Evolutionary conservation across 2,113 vertebrate species (phyloP).

Genomic region (Tor tambroides): DNA sequence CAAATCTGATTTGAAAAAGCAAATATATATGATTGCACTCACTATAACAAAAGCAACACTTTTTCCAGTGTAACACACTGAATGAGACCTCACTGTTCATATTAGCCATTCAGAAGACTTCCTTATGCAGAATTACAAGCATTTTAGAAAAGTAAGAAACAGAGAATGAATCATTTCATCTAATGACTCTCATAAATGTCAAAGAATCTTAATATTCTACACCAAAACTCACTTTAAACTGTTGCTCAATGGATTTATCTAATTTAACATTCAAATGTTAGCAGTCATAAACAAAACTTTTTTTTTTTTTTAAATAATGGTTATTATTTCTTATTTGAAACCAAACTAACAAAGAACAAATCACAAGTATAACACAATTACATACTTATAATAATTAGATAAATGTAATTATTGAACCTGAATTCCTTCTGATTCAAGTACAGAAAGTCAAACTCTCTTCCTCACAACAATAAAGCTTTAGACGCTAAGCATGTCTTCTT

Average conservation of each 20-base stretch:
- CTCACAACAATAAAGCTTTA: conserved; percentile 41
- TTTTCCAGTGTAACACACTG: conserved; percentile 43
- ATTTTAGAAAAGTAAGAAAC: conserved; percentile 36
- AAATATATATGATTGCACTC: conserved; percentile 33
- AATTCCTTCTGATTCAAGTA: conserved; percentile 54
- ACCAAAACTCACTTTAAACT: conserved; percentile 31
- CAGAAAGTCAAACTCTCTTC: conserved; percentile 28
- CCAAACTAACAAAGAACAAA: conserved; percentile 45
- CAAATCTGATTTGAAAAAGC: conserved; percentile 38
- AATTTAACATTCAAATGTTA: conserved; percentile 45
- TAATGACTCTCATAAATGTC: conserved; percentile 1
- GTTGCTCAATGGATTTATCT: conserved; percentile 18
- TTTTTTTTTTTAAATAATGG: conserved; percentile 1
- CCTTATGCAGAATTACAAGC: conserved; percentile 42
- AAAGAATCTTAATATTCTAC: conserved; percentile 46
- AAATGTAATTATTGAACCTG: conserved; percentile 50
- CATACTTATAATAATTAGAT: conserved; percentile 34
- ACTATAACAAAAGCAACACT: conserved; percentile 42
- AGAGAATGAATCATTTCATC: conserved; percentile 27
- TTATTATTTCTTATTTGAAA: conserved; percentile 26
- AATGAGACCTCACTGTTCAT: conserved; percentile 38
- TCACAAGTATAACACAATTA: conserved; percentile 6
- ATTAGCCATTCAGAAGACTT: conserved; percentile 14
- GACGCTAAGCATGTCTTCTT: neutral
- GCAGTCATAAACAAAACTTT: conserved; percentile 1